Base-by-base conservation (phyloP, 2,113 vertebrate species). In the Tamias sibiricus region DNA sequence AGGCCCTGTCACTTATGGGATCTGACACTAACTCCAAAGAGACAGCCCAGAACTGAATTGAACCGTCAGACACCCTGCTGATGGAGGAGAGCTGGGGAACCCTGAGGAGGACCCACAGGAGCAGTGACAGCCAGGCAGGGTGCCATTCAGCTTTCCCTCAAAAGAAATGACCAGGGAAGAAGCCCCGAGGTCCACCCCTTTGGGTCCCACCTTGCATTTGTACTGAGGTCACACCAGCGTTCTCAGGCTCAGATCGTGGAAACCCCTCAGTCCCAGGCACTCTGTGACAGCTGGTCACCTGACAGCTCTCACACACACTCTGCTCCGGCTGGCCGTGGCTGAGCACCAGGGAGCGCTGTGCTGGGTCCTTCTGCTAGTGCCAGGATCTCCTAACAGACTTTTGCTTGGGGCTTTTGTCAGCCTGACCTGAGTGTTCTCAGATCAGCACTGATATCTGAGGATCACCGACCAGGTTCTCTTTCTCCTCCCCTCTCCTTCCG, bases 11-110 rank as follows among this genome's bases (percentile, higher is more conserved):
- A 72, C 44, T 30, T 57, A 24, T 19, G 8, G 14, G 14, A 14
- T 47, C 30, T 9, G 5, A 79, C 1, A 2, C 30, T 52, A 22
- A 66, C 26, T 42, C 8, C 2, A 2, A 35, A 12, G 20, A 32
- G 35, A 49, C 0, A 32, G 24, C 3, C 68, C 14, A 40, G 75
- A 32, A 11, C 44, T 24, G 28, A 71, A 24, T 1, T 30, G 28
- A 71, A 19, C 1, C 17, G 12, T 2, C 2, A 1, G 14, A 35
- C 44, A 42, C 11, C 2, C 57, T 6, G 17, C 24, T 12, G 19
- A 28, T 30, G 8, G 7, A 1, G 13, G 16, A 54, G 24, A 74
- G 30, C 5, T 47, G 30, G 64, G 71, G 35, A 82, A 76, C 1
- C 49, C 20, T 20, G 64, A 16, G 64, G n/a, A 12, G 30, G 42